Base-by-base conservation (phyloP, 1,140 invertebrate genomes). In the Drosophila arawakana region DNA sequence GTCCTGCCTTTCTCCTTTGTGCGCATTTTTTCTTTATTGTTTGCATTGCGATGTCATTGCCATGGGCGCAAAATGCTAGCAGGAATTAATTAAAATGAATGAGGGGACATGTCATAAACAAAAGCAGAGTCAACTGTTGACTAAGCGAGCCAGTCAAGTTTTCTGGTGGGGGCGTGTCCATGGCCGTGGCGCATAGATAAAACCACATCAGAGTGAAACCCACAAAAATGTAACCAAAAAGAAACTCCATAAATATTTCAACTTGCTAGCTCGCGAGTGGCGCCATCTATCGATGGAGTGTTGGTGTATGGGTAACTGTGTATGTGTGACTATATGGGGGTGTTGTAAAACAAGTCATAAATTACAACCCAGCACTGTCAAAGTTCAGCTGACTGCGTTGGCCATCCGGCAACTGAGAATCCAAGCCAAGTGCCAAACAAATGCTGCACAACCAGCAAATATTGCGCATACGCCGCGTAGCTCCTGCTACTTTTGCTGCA, bases 11-110 rank as follows among this genome's bases (percentile, higher is more conserved):
- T 15, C 25, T 52, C 10, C 37, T 61, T 62, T 58, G 35, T 69
- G 30, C 11, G 41, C 15, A 54, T 76, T 70, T 81, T 70, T 85
- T 81, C 44, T 75, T 88, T 83, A 84, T 89, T 89, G 78, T 89
- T 84, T 80, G 84, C 84, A 78, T 73, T 89, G 77, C 78, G 84
- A 84, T 74, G 85, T 81, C 84, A 89, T 78, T 78, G 84, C 84
- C 84, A 81, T 81, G 84, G 84, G 84, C 84, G 78, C 74, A 82
- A 81, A 89, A 89, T 81, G 84, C 71, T 78, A 55, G 80, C 78
- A 81, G 71, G 85, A 89, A 89, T 89, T 89, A 89, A 89, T 89
- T 89, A 89, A 89, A 89, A 89, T 89, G 84, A 89, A 89, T 89
- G 84, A 89, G 84, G 81, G 85, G 84, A 89, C 85, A 89, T 89